Percentiles rank a stretch among this genome's conserved stretches.
phyloP scores from a whole-genome alignment of 2,113 vertebrate species.

The Sturnus vulgaris region DNA sequence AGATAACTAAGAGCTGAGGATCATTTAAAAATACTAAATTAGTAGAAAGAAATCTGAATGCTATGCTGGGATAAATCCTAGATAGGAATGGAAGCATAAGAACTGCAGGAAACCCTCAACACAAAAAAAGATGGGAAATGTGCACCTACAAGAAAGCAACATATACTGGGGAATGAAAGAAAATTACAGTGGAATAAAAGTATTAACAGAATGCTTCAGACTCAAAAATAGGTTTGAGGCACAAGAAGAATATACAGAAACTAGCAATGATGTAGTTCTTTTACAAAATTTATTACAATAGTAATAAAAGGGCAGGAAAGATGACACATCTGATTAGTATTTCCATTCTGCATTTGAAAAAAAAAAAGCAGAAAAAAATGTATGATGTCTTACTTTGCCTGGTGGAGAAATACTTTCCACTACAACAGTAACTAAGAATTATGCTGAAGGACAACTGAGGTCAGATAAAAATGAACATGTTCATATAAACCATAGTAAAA shows the following conservation, averaged over 20 bases:
- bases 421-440: not conserved
- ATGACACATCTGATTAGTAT: not conserved
- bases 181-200: not conserved
- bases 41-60: not conserved
- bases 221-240: not conserved
- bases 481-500: not conserved
- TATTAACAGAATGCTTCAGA: not conserved
- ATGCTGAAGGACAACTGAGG: not conserved
- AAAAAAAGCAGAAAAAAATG: no score
- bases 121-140: not conserved
- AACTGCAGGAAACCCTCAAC: not conserved
- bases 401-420: not conserved
- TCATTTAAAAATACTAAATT: not conserved
- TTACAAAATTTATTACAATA: not conserved
- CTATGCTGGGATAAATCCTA: not conserved
- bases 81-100: not conserved
- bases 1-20: not conserved
- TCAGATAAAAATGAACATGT: not conserved
- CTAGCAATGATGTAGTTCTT: not conserved
- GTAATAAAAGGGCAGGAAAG: not conserved
- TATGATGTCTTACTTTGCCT: not conserved
- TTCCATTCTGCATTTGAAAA: not conserved
- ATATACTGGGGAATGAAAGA: not conserved
- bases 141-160: not conserved
- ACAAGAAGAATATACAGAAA: not conserved